Evolutionary conservation across 2,113 vertebrate species (phyloP), one percentile per base, ranked within the genome.

Genomic region (Chaetops frenatus): DNA sequence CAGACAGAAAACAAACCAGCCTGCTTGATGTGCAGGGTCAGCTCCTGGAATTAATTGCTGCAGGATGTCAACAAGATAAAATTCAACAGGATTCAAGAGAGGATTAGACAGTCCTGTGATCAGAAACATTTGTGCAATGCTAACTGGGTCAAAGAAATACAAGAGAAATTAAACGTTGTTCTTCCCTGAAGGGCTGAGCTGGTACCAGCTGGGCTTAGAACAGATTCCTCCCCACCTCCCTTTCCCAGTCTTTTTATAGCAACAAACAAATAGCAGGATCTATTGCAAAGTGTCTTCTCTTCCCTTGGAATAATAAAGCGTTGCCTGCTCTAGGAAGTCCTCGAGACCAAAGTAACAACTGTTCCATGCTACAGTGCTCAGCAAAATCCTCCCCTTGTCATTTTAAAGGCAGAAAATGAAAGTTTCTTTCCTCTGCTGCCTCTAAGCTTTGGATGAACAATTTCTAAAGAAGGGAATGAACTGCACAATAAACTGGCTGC

Each of bases 141-240:
- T 96, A 97, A 95, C 72, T 96, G 88, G 92, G 96, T 94, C 96
- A 96, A 94, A 95, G 94, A 96, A 94, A 92, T 62, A 81, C 56
- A 62, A 56, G 86, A 86, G 82, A 90, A 93, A 95, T 90, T n/a
- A 88, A 93, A 47, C 0, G 4, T 6, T 62, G 56, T 16, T 35
- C 60, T 90, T 94, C 88, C 82, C 94, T 70, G 72, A 78, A 92
- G 92, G 92, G 82, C 88, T 93, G 94, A 78, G 94, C 88, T 54
- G 71, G 76, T 72, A 86, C 76, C 74, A 88, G 86, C 92, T 66
- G 91, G 92, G 94, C 94, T 92, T 92, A 62, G 78, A 86, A 35
- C 38, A 70, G 47, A 66, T 78, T 66, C 83, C 38, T 93, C 76
- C 70, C 67, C 51, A 67, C 47, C 72, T 87, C 69, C 78, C 73